Percentiles rank a stretch among this genome's conserved stretches.
Evolutionary conservation across 2,888 invertebrate species (phyloP).

Genomic region (Hemistola chrysoprasaria): DNA sequence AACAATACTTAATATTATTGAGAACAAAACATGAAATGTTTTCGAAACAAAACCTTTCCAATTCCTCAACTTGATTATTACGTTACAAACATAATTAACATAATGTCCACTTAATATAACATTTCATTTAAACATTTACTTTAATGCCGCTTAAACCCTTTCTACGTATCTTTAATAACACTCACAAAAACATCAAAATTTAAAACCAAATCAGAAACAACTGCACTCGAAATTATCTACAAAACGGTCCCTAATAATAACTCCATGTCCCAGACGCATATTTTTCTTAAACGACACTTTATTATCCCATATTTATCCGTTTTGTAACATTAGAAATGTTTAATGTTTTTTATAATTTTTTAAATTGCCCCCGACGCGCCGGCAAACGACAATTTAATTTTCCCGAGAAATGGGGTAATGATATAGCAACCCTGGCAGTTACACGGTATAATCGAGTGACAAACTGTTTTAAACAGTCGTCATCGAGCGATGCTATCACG

Average conservation of each 20-base stretch:
- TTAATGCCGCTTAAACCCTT: conserved; percentile 18
- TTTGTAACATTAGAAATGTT: conserved; percentile 71
- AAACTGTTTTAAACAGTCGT: conserved; percentile 71
- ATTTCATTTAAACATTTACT: conserved; percentile 9
- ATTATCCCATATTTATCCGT: conserved; percentile 72
- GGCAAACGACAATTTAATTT: conserved; percentile 73
- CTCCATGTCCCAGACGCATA: conserved; percentile 55
- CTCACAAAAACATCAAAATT: conserved; percentile 26
- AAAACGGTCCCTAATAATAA: conserved; percentile 56
- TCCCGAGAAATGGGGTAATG: conserved; percentile 64
- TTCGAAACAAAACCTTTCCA: too few relatives aligned
- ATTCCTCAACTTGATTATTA: too few relatives aligned
- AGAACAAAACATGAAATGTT: too few relatives aligned
- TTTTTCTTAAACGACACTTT: conserved; percentile 80
- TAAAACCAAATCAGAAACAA: conserved; percentile 28
- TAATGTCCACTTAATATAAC: background rate
- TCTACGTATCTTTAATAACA: conserved; percentile 22
- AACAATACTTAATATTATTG: too few relatives aligned
- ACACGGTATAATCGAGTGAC: conserved; percentile 75
- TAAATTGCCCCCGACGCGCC: conserved; percentile 65
- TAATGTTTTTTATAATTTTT: conserved; percentile 48
- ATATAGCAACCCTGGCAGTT: conserved; percentile 65
- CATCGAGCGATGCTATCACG: conserved; percentile 45
- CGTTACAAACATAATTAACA: too few relatives aligned
- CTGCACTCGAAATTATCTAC: conserved; percentile 42